phyloP scores from a whole-genome alignment of 2,113 vertebrate species.

The Aepyceros melampus region DNA sequence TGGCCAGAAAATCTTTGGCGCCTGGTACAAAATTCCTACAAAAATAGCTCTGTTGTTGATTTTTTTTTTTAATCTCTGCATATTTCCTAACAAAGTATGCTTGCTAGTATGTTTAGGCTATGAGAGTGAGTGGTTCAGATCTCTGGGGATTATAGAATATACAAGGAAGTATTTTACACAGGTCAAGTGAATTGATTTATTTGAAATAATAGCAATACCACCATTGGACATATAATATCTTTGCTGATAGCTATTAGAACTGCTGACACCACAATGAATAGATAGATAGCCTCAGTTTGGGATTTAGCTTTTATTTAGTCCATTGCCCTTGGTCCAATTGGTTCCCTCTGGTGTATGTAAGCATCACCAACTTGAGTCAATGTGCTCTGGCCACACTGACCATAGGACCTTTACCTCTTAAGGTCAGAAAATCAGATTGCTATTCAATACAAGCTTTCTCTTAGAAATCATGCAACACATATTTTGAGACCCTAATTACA shows the following conservation, averaged over 20 bases:
- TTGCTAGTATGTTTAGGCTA: not conserved
- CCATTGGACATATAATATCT: not conserved
- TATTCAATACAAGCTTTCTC: not conserved
- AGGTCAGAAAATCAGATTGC: not conserved
- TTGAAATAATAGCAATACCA: not conserved
- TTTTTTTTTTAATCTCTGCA: not conserved
- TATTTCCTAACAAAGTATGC: not conserved
- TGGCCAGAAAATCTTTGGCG: not conserved
- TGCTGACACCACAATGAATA: not conserved
- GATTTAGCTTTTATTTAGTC: not conserved
- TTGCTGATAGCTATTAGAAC: not conserved
- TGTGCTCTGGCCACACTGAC: not conserved
- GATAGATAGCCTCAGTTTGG: not conserved
- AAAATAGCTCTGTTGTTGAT: not conserved
- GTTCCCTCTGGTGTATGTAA: not conserved
- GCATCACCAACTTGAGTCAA: not conserved
- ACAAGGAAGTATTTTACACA: not conserved
- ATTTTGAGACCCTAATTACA: not conserved
- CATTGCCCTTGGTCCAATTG: not conserved
- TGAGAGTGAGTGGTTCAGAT: not conserved
- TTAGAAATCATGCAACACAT: not conserved
- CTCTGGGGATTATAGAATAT: not conserved
- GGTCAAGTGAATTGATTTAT: not conserved
- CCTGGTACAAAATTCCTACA: not conserved
- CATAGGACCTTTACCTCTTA: not conserved